phyloP scores from a whole-genome alignment of 1,140 invertebrate species.

The Ericerus pela region DNA sequence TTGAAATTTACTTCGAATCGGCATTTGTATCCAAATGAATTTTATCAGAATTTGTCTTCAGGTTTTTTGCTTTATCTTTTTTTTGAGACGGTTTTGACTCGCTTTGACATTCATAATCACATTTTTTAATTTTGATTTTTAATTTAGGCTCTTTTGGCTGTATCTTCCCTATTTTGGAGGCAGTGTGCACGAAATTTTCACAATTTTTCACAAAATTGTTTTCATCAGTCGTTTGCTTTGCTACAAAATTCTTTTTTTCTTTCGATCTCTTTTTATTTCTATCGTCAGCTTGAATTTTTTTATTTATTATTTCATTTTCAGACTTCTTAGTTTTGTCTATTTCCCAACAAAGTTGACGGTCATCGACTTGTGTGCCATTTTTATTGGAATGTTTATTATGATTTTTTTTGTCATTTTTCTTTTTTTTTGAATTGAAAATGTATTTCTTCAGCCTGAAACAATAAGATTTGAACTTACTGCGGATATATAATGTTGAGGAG shows the following conservation, averaged over 20 bases:
- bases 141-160: neutral
- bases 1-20: no score
- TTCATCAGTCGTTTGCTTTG: neutral
- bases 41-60: neutral
- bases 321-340: neutral
- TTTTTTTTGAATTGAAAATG: neutral
- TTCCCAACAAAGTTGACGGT: neutral
- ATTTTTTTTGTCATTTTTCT: conserved; percentile 1
- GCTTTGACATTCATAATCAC: neutral
- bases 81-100: neutral
- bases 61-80: neutral
- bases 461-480: no score
- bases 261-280: neutral
- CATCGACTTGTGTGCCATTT: no score
- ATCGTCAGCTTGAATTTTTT: neutral
- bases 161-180: neutral
- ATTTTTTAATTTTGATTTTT: neutral
- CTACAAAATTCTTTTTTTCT: neutral
- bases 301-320: neutral
- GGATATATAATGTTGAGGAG: no score
- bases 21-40: no score
- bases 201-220: neutral
- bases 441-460: no score
- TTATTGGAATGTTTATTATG: neutral
- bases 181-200: no score